A percentile compares a stretch with the other conserved stretches of the same genome.
These are phyloP conservation scores for Microcebus lehilahytsara DNA, from an alignment of 2,113 vertebrate species.

Conservation along the genomic window DNA sequence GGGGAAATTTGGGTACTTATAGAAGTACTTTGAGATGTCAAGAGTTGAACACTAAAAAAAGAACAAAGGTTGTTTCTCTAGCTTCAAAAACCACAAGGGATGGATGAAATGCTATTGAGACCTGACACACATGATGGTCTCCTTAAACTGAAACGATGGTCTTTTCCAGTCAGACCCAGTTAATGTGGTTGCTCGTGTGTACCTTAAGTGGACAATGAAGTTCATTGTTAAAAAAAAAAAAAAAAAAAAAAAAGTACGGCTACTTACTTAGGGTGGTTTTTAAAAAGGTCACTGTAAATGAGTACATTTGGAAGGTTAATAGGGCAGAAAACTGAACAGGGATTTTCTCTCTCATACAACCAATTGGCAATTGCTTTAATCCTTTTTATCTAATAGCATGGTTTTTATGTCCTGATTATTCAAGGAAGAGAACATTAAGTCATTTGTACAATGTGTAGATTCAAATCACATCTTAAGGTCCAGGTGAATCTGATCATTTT, in stretches of 20 bases:
- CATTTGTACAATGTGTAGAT: background rate
- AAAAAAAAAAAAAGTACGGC: background rate
- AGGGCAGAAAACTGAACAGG: background rate
- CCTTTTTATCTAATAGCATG: background rate
- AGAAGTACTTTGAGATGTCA: constrained; percentile 68
- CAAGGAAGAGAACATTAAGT: background rate
- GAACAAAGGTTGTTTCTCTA: constrained; percentile 49
- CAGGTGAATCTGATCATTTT: background rate
- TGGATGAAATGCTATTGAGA: constrained; percentile 71
- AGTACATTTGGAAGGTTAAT: background rate
- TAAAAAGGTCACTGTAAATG: background rate
- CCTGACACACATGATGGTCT: constrained; percentile 37
- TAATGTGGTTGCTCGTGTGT: background rate
- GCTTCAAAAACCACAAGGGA: constrained; percentile 66
- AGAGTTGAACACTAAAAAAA: constrained; percentile 65
- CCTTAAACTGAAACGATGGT: constrained; percentile 54
- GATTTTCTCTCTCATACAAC: background rate
- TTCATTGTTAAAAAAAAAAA: constrained; percentile 35
- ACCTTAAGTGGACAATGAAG: constrained; percentile 42
- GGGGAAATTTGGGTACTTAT: constrained; percentile 59
- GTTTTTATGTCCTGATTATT: background rate
- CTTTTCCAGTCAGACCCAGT: constrained; percentile 17
- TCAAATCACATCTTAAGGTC: background rate
- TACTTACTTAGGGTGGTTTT: background rate
- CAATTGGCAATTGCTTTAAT: background rate